phyloP scores from a whole-genome alignment of 1,140 invertebrate genomes.

The Lethocerus indicus region DNA sequence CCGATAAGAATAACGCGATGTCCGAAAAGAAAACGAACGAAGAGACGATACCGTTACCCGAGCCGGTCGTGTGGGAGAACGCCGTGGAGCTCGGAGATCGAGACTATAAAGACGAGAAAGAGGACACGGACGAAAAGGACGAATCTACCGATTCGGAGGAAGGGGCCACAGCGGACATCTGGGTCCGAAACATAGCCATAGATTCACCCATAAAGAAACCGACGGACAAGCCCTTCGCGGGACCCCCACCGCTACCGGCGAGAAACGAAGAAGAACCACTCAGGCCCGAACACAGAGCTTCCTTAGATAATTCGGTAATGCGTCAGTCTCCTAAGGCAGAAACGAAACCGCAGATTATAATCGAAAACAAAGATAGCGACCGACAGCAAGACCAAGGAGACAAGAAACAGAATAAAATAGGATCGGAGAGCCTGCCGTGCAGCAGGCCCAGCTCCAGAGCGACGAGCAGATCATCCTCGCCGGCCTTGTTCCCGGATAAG shows the following conservation, averaged over 20 bases:
- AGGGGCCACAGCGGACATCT: conserved; percentile 20
- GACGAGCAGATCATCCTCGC: conserved; percentile 16
- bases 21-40: too few relatives aligned
- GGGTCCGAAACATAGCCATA: conserved; percentile 20
- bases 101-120: too few relatives aligned
- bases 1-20: too few relatives aligned
- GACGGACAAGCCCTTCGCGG: background rate
- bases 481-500: conserved; percentile 13
- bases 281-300: conserved; percentile 3
- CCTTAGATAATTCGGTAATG: conserved; percentile 11
- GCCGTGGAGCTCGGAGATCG: too few relatives aligned
- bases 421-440: conserved; percentile 16
- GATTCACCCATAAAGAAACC: conserved; percentile 19
- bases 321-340: conserved; percentile 2
- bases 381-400: background rate
- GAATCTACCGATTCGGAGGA: conserved; percentile 17
- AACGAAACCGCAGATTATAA: conserved; percentile 1
- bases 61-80: too few relatives aligned
- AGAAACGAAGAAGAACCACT: conserved; percentile 2
- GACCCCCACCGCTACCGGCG: too few relatives aligned
- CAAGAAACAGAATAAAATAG: conserved; percentile 9
- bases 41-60: too few relatives aligned
- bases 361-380: conserved; percentile 4
- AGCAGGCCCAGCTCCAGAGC: conserved; percentile 17
- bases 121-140: conserved; percentile 11